Evolutionary conservation across 2,797 vertebrate species (phyloP).

Genomic region (Syngnathus rostellatus): DNA sequence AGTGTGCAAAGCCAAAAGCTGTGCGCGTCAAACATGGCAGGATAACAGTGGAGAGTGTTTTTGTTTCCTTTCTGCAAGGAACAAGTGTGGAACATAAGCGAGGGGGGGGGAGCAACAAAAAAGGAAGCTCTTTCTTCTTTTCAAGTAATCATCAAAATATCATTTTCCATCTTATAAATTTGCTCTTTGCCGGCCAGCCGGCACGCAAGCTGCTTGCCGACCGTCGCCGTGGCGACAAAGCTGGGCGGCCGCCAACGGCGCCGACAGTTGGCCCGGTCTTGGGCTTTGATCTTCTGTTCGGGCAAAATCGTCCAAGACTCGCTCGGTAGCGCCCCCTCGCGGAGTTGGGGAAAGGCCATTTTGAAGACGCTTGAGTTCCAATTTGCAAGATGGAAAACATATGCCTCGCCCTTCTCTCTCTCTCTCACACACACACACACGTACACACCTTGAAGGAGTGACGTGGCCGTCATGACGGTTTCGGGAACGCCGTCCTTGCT

Average conservation of each 20-base stretch:
- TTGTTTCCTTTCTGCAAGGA: too few species aligned
- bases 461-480: constrained; percentile 80
- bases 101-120: too few species aligned
- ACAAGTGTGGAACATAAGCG: too few species aligned
- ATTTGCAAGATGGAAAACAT: too few species aligned
- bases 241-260: background rate
- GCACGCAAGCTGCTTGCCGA: constrained; percentile 1
- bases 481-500: constrained; percentile 79
- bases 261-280: background rate
- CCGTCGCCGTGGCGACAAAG: background rate
- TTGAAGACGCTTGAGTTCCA: too few species aligned
- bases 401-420: too few species aligned
- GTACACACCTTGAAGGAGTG: constrained; percentile 76
- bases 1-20: too few species aligned
- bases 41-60: too few species aligned
- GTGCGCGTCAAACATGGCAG: too few species aligned
- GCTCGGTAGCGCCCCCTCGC: background rate
- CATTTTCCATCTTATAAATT: background rate
- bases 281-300: background rate
- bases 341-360: background rate
- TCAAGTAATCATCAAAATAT: background rate
- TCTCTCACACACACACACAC: too few species aligned
- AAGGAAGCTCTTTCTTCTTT: too few species aligned
- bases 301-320: background rate
- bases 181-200: background rate